Percentiles rank a stretch among this genome's conserved stretches.
Evolutionary conservation across 2,888 invertebrate species (phyloP).

Genomic region (Dendrolimus houi): DNA sequence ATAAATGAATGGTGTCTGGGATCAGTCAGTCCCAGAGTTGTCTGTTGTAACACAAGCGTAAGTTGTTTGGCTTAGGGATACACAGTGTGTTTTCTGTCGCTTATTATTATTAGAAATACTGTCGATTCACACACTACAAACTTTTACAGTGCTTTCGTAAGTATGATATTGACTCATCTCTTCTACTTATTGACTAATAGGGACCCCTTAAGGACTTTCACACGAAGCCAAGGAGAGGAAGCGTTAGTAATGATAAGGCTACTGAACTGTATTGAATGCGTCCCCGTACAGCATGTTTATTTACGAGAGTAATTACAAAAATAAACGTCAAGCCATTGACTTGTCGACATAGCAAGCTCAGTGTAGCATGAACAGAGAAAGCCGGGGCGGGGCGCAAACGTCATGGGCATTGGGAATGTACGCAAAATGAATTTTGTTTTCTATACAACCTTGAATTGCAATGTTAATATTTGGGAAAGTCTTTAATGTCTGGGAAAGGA

Average conservation of each 20-base stretch:
- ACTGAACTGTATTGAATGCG: conserved; percentile 26
- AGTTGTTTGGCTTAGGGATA: no score
- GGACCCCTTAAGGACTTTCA: no score
- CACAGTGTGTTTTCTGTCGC: no score
- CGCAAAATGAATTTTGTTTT: conserved; percentile 52
- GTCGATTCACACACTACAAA: no score
- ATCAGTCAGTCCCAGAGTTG: no score
- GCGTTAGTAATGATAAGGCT: conserved; percentile 7
- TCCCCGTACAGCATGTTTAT: conserved; percentile 22
- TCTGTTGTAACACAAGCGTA: no score
- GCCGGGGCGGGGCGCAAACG: conserved; percentile 26
- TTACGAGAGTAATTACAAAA: conserved; percentile 29
- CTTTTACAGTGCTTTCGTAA: no score
- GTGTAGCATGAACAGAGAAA: conserved; percentile 56
- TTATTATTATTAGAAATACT: no score
- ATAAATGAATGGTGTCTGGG: no score
- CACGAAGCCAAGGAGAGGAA: no score
- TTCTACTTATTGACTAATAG: no score
- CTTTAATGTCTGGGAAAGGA: conserved; percentile 19
- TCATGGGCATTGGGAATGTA: conserved; percentile 36
- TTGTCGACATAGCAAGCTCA: conserved; percentile 32
- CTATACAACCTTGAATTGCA: conserved; percentile 36
- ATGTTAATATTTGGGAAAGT: conserved; percentile 19
- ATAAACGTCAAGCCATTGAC: conserved; percentile 41
- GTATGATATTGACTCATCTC: no score